Evolutionary conservation across 1,140 invertebrate species (phyloP), one percentile per base, ranked within the genome.

Genomic region (Tetraneura akinire): DNA sequence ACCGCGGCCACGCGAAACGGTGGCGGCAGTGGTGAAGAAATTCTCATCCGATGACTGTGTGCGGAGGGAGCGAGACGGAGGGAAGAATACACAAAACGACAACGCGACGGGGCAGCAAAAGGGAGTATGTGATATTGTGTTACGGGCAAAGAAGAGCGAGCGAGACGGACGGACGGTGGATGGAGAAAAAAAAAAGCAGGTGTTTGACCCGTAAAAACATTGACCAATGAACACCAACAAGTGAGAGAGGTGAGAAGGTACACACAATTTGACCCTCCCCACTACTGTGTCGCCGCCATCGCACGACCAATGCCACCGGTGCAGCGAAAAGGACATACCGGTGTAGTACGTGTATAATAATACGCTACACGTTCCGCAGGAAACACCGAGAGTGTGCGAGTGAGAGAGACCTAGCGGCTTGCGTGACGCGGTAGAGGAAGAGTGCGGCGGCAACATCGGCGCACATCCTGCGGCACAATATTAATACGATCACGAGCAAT

Each of bases 221-320:
- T 78, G 74, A 78, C 74, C 74, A 78, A 78, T 78, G 74, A 78
- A 78, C 74, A 78, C 74, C 74, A 78, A 78, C 74, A 78, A 78
- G 74, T 78, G 74, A 78, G 74, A 78, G 74, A 78, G 74, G 74
- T 78, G 74, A 78, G 74, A 78, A 62, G 74, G 42, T 78, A 78
- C 74, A 78, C 74, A 62, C 55, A 78, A 62, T 78, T 78, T 78
- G 55, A 78, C 74, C 74, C 74, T 78, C 74, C 74, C 74, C 74
- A 78, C 71, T 23, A 29, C 68, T 21, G 45, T 21, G 45, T 23
- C 37, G 21, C 66, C 37, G 42, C 16, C 6, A 18, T 0, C 64
- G n/a, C 18, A 4, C 11, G 10, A 57, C 57, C 66, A 26, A 23
- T 47, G 66, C 66, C 66, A 49, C 45, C 45, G 68, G 47, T 51